A percentile compares a stretch with the other conserved stretches of the same genome.
phyloP scores from a whole-genome alignment of 2,113 vertebrate species.

The Struthidea cinerea region DNA sequence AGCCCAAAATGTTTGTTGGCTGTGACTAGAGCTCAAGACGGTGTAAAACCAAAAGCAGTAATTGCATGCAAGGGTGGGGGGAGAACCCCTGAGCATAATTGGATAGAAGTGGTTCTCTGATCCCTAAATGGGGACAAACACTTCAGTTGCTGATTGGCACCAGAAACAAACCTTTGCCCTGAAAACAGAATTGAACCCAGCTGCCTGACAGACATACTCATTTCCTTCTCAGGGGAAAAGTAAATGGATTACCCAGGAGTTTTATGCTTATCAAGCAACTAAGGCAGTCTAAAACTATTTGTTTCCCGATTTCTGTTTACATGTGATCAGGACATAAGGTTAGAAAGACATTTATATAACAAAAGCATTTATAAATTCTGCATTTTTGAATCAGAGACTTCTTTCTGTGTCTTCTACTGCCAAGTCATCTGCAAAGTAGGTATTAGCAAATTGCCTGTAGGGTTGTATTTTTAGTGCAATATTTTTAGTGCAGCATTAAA shows the following conservation, averaged over 20 bases:
- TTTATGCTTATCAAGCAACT: conserved; percentile 46
- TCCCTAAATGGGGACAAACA: neutral
- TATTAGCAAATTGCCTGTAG: neutral
- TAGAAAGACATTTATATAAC: neutral
- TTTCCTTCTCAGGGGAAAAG: conserved; percentile 31
- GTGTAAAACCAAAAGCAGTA: neutral
- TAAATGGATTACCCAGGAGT: conserved; percentile 25
- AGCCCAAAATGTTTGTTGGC: neutral
- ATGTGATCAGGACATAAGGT: neutral
- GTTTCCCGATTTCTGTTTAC: conserved; percentile 9
- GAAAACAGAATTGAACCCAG: neutral
- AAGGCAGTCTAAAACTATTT: neutral
- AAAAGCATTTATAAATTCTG: neutral
- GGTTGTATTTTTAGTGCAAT: neutral
- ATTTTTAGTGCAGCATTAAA: neutral
- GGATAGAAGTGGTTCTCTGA: conserved; percentile 18
- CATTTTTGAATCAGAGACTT: neutral
- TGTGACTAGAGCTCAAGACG: neutral
- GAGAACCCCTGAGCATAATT: neutral
- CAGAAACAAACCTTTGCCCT: conserved; percentile 1
- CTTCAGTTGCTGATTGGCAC: neutral
- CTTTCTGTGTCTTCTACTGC: neutral
- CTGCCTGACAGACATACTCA: conserved; percentile 23
- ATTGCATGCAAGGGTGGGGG: neutral
- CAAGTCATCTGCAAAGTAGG: neutral